Evolutionary conservation across 1,140 invertebrate species (phyloP), one percentile per base, ranked within the genome.

Genomic region (Contarinia nasturtii): DNA sequence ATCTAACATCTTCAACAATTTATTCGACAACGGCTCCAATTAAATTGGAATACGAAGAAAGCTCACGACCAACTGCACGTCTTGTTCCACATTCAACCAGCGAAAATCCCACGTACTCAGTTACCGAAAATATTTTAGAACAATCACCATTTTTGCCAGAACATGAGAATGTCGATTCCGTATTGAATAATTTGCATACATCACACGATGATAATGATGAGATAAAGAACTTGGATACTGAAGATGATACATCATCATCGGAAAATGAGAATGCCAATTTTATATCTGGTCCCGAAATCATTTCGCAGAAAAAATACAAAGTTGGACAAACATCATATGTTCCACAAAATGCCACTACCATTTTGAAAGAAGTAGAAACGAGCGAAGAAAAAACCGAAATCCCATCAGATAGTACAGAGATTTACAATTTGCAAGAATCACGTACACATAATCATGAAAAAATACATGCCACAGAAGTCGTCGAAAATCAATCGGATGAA

Each of bases 131-230:
- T 36, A 19, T 37, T 10, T 14, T 20, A 14, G 48, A 46, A 12
- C 48, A 46, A 44, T 49, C 48, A 12, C 76, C 76, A 17, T 79
- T 74, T 51, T 58, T 77, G 51, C 71, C 75, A 8, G 75, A 78
- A 54, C 60, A 71, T 19, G 73, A 74, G 60, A 73, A 68, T 47
- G 68, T 73, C 57, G 71, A 69, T 52, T 67, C 63, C 22, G 60
- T 72, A 21, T 64, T 72, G 1, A 68, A 72, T 53, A 71, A 68
- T 55, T 54, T 73, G 34, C 67, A 71, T 58, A 67, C 65, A 54
- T 64, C 66, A 2, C 63, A 67, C 50, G 67, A 68, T 52, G 50
- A 67, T 18, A n/a, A 27, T 14, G 37, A 40, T 4, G 27, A 27
- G 27, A 10, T 10, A 27, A 27, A 27, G 27, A 27, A 3, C 3